phyloP scores from a whole-genome alignment of 2,113 vertebrate species.

The Menura novaehollandiae region DNA sequence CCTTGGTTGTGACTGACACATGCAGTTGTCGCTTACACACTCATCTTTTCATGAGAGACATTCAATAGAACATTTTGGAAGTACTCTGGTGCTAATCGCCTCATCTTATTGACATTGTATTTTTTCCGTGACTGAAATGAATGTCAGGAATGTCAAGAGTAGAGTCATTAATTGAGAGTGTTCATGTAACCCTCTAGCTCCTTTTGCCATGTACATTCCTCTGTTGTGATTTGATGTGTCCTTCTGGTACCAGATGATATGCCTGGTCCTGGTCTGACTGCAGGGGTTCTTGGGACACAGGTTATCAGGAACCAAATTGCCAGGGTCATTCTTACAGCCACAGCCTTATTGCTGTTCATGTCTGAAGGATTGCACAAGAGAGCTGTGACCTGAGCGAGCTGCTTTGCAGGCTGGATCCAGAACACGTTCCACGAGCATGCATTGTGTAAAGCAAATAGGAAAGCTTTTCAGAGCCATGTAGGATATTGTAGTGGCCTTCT shows the following conservation, averaged over 20 bases:
- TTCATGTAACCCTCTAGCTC: neutral
- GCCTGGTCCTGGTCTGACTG: neutral
- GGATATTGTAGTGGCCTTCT: neutral
- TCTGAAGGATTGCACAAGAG: neutral
- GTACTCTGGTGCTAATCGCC: neutral
- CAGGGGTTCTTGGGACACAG: neutral
- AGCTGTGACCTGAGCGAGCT: fast-evolving
- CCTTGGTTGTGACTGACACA: neutral
- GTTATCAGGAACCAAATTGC: neutral
- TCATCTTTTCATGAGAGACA: neutral
- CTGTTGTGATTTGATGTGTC: neutral
- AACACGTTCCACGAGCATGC: fast-evolving
- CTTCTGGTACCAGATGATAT: neutral
- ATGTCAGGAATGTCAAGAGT: neutral
- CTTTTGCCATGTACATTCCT: neutral
- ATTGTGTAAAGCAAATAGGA: neutral
- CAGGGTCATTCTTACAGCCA: neutral
- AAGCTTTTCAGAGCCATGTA: neutral
- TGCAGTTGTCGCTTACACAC: neutral
- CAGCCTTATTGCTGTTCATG: neutral
- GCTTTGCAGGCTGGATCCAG: neutral
- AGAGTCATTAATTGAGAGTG: neutral
- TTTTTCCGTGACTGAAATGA: neutral
- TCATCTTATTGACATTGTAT: neutral
- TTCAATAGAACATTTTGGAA: neutral